These are phyloP conservation scores for Barypeithes pellucidus DNA, from an alignment of 2,888 invertebrate genomes.

Conservation along the genomic window DNA sequence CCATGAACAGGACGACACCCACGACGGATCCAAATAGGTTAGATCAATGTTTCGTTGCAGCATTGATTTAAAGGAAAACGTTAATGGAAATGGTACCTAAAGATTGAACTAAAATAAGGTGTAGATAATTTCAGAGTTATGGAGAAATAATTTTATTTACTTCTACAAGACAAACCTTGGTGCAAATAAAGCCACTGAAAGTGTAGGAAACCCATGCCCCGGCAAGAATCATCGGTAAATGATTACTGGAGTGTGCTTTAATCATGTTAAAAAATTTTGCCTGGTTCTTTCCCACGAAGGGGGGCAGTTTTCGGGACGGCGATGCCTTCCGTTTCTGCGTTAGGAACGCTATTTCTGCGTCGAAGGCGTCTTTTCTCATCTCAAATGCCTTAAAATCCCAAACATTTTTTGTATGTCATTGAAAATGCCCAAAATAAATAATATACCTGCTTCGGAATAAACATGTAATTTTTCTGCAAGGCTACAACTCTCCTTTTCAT, in stretches of 20 bases:
- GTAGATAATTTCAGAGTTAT: too few species aligned
- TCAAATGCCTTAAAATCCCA: conserved; percentile 38
- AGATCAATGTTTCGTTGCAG: conserved; percentile 46
- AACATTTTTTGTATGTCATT: not conserved
- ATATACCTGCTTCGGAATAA: conserved; percentile 34
- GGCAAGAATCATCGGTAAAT: conserved; percentile 46
- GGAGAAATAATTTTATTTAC: not conserved
- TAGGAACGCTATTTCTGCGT: conserved; percentile 33
- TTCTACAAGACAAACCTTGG: conserved; percentile 35
- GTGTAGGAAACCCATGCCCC: conserved; percentile 47
- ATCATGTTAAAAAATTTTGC: conserved; percentile 28
- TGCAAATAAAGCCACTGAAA: conserved; percentile 46
- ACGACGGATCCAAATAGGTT: conserved; percentile 35
- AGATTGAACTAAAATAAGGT: conserved; percentile 7
- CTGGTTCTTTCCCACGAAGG: conserved; percentile 21
- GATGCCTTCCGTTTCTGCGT: not conserved
- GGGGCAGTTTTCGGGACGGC: conserved; percentile 11
- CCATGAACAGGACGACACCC: conserved; percentile 50
- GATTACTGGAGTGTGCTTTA: conserved; percentile 32
- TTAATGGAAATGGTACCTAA: conserved; percentile 48
- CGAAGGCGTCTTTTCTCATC: conserved; percentile 30
- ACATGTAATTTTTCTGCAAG: conserved; percentile 32
- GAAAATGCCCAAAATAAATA: not conserved
- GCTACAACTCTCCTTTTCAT: conserved; percentile 24
- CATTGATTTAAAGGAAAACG: conserved; percentile 44